Evolutionary conservation across 2,888 invertebrate species (phyloP), one percentile per base, ranked within the genome.

Genomic region (Drosophila anomelani): DNA sequence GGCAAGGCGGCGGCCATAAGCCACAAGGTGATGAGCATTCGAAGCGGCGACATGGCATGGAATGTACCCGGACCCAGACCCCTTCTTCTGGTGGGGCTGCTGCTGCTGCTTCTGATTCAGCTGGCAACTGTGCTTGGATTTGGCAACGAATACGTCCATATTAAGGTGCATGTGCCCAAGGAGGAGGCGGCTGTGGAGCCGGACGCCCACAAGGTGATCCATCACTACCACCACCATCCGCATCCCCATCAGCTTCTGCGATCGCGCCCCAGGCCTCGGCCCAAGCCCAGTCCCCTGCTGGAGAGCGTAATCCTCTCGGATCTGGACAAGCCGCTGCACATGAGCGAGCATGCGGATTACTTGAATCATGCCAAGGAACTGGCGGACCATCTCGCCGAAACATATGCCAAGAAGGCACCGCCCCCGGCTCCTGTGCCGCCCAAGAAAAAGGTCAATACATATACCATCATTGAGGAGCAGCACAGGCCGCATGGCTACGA

Each of bases 141-240:
- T 67, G 88, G 83, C 63, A 82, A 80, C 53, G 90, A 90, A 55
- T 84, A 83, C 44, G 90, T 91, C 15, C 90, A 90, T 59, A 90
- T 90, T 39, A 90, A 90, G 66, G 82, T 90, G 39, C 86, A 89
- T 61, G 78, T 90, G 63, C 86, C 90, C 17, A 80, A 80, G 57
- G 81, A 85, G 46, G 79, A 82, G 39, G 74, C 73, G 13, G 68
- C 82, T 7, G 69, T 66, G 13, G 82, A 87, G 23, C 71, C 64
- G 12, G 62, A 59, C 3, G 20, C 61, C 7, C 85, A 77, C 38
- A 89, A 88, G 61, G 75, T 85, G 6, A 80, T 89, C 26, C 88
- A 90, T 56, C 89, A 91, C 41, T 88, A 76, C 78, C 90, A 86
- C 66, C 80, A 81, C 54, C 80, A 82, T 53, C 77, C 74, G 0